Conservation (phyloP, 2,797 vertebrate species). For the Miopithecus talapoin region DNA sequence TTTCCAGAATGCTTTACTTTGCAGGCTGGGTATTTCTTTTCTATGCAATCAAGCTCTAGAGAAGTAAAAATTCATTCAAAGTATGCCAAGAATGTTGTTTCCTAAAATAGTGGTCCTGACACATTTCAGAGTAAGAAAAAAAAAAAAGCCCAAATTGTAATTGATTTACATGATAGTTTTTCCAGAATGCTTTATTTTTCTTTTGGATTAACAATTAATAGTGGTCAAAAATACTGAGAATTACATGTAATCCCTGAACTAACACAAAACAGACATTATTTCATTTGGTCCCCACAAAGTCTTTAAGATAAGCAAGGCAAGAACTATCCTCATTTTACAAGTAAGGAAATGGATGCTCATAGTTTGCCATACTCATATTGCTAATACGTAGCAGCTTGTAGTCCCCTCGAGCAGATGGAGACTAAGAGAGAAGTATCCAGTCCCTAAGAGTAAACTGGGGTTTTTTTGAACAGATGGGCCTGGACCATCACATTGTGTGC, state of each 20-base stretch:
- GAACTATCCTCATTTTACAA: neutral
- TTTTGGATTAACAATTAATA: constrained; percentile 22
- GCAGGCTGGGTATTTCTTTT: neutral
- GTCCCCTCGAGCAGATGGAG: neutral
- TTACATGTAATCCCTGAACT: neutral
- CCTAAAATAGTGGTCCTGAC: neutral
- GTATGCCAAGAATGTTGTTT: constrained; percentile 12
- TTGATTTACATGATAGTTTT: neutral
- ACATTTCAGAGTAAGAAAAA: neutral
- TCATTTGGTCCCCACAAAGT: neutral
- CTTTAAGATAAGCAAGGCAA: neutral
- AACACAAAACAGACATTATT: neutral
- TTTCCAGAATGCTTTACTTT: neutral
- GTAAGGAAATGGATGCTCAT: neutral
- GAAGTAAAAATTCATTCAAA: neutral
- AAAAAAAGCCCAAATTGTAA: neutral
- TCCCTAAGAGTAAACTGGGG: constrained; percentile 5
- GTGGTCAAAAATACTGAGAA: neutral
- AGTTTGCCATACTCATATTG: neutral
- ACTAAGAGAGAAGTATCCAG: neutral
- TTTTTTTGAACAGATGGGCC: neutral
- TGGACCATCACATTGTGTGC: neutral
- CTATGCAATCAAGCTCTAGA: neutral
- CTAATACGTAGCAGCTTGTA: neutral
- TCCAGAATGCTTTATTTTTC: neutral